phyloP scores from a whole-genome alignment of 2,888 invertebrate species.

The Ptychoptera contaminata region DNA sequence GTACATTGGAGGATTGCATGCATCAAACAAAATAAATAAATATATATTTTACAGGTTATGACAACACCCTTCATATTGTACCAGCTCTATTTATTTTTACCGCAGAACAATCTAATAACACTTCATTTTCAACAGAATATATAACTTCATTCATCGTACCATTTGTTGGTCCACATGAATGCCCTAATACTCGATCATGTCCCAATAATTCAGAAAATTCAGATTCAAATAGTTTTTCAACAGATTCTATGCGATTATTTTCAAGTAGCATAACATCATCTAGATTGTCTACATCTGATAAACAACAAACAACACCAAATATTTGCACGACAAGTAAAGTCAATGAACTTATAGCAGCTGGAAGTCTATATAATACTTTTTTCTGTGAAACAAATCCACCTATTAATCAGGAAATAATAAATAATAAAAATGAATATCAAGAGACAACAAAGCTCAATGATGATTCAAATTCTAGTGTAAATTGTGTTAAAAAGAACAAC shows the following conservation, averaged over 20 bases:
- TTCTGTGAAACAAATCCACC: constrained; percentile 14
- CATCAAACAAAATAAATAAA: too few relatives aligned
- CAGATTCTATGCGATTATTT: too few relatives aligned
- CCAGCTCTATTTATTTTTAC: constrained; percentile 25
- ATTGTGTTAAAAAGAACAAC: too few relatives aligned
- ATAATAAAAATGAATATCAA: constrained; percentile 11
- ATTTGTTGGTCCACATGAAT: constrained; percentile 31
- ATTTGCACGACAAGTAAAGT: constrained; percentile 6
- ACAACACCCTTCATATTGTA: constrained; percentile 30
- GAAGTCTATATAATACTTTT: constrained; percentile 4
- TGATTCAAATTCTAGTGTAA: too few relatives aligned
- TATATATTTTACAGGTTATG: constrained; percentile 21
- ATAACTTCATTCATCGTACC: constrained; percentile 30
- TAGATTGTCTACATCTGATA: too few relatives aligned
- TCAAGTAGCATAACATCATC: too few relatives aligned
- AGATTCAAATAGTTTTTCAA: neutral
- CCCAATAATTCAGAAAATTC: constrained; percentile 19
- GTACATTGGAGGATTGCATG: too few relatives aligned
- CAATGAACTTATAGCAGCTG: constrained; percentile 4
- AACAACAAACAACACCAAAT: neutral
- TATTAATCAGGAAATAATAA: constrained; percentile 18
- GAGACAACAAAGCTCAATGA: constrained; percentile 4
- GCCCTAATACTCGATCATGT: constrained; percentile 29
- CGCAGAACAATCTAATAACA: constrained; percentile 16
- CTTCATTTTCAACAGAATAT: constrained; percentile 23